phyloP scores from a whole-genome alignment of 2,797 vertebrate genomes.

The Pygocentrus nattereri region DNA sequence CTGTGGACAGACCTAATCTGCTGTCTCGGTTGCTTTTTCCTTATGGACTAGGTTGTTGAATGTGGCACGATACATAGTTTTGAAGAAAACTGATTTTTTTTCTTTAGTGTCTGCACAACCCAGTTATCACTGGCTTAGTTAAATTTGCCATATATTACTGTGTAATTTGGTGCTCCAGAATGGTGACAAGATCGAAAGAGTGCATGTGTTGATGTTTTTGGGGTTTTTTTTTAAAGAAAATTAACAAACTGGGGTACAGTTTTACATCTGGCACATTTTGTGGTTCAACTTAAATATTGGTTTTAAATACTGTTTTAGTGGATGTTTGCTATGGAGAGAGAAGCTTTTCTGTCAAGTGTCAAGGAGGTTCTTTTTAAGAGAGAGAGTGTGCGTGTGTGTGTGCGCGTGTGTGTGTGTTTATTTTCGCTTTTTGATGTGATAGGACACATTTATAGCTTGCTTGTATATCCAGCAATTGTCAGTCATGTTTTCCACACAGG shows the following conservation, averaged over 20 bases:
- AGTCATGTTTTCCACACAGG: not conserved
- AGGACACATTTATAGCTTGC: slow-evolving; percentile 6
- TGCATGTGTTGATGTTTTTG: not conserved
- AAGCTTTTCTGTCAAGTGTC: not conserved
- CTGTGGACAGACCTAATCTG: slow-evolving; percentile 33
- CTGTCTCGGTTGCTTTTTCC: slow-evolving; percentile 20
- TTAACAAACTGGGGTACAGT: not conserved
- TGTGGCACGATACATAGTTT: not conserved
- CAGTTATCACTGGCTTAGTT: not conserved
- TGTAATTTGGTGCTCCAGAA: not conserved
- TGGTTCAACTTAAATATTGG: not conserved
- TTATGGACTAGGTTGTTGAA: not conserved
- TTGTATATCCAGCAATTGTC: not conserved
- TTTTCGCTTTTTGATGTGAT: not conserved
- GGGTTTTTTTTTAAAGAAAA: not conserved
- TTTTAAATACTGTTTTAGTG: not conserved
- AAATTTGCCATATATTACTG: not conserved
- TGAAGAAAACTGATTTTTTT: not conserved
- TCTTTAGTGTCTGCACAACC: not conserved
- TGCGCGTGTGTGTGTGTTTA: not conserved
- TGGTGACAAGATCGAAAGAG: not conserved
- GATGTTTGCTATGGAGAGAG: not conserved
- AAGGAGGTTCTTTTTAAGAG: not conserved
- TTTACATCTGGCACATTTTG: not conserved
- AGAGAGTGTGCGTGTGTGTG: too few species aligned